Percentiles rank a stretch among this genome's conserved stretches.
These are phyloP conservation scores for Drosophila emarginata DNA, from an alignment of 2,888 invertebrate genomes.

Conservation along the genomic window DNA sequence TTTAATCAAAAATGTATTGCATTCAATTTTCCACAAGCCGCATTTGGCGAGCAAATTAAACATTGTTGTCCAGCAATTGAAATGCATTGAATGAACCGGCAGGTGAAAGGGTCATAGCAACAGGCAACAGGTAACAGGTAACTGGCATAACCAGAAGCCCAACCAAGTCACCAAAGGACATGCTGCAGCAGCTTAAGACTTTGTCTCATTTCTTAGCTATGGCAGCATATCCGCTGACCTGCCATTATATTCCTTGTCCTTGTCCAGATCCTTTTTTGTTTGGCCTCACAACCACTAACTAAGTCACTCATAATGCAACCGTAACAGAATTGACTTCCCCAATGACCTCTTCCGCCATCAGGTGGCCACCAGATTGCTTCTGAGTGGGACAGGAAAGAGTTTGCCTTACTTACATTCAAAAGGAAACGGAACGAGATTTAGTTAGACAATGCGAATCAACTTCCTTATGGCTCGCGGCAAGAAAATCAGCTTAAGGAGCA, in stretches of 20 bases:
- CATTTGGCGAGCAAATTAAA: constrained; percentile 39
- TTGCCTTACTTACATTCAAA: constrained; percentile 6
- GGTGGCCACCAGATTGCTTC: constrained; percentile 44
- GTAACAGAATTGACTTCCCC: constrained; percentile 18
- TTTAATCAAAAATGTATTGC: constrained; percentile 58
- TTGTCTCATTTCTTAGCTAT: constrained; percentile 24
- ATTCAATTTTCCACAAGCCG: constrained; percentile 62
- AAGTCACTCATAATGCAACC: constrained; percentile 56
- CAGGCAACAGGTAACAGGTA: constrained; percentile 32
- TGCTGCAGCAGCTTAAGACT: constrained; percentile 63
- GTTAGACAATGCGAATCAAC: constrained; percentile 36
- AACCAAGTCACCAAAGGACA: constrained; percentile 49
- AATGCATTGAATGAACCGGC: constrained; percentile 42
- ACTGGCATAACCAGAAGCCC: constrained; percentile 62
- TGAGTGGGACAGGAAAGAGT: constrained; percentile 14
- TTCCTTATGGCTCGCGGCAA: constrained; percentile 23
- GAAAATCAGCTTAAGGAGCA: constrained; percentile 47
- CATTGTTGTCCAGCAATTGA: constrained; percentile 33
- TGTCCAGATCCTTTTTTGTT: constrained; percentile 30
- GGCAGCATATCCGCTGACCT: constrained; percentile 7
- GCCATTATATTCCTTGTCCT: constrained; percentile 10
- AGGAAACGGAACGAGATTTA: constrained; percentile 21
- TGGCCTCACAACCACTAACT: constrained; percentile 19
- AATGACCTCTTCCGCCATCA: constrained; percentile 6
- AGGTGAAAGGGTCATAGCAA: background rate